Base-by-base conservation (phyloP, 2,888 invertebrate genomes). In the Cistogaster globosa region DNA sequence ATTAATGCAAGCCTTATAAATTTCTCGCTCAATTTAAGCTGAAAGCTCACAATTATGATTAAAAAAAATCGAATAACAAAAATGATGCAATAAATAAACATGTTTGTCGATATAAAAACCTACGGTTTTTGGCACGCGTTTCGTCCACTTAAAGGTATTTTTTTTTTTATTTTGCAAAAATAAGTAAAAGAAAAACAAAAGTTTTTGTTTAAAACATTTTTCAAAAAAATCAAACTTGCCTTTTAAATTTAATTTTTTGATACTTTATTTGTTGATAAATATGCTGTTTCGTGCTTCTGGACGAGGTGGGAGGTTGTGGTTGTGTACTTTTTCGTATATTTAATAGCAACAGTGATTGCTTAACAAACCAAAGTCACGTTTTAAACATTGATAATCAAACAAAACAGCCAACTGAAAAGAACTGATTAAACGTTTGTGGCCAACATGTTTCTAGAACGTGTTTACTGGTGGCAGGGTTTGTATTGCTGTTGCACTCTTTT, bases 281-380 rank as follows among this genome's bases (percentile, higher is more conserved):
- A 12, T 14, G 14, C 14, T 42, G 42, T 14, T 42, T 4, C 14
- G 11, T 14, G 14, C 42, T 42, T 14, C 11, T 16, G n/a, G 4
- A 5, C 0, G 8, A 48, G 45, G 45, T 6, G 45, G 16, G 8
- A 48, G 45, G 45, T 6, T 16, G 16, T 11, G 42, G 12, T 42
- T 42, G 2, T 32, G 32, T 4, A 42, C 11, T 12, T 2, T 12
- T 12, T 42, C 20, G 53, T 22, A 38, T 22, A 51, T 62, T 67
- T 48, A 68, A 45, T 79, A 63, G 71, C 48, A 78, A 32, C 32
- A 53, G 58, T 55, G 75, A 80, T 80, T 75, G 78, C 48, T 71
- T 85, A 75, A 79, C 78, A 78, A 85, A 65, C 78, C 75, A 75
- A 85, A 85, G 85, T 85, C 85, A 85, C 85, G 85, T 85, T 85